phyloP scores from a whole-genome alignment of 2,113 vertebrate genomes.

The Apodemus speciosus region DNA sequence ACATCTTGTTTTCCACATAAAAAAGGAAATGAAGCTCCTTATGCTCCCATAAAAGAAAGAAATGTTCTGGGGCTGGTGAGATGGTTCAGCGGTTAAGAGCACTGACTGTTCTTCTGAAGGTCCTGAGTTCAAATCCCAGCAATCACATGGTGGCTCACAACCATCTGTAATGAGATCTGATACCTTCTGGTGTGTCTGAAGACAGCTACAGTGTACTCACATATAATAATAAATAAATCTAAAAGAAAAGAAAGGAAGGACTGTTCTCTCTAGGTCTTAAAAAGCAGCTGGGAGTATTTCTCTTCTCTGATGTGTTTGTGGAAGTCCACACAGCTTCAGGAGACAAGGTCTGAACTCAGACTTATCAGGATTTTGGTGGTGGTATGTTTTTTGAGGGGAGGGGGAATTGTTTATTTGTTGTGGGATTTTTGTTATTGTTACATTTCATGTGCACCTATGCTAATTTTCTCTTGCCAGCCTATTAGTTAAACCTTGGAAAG shows the following conservation, averaged over 20 bases:
- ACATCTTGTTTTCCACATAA: constrained; percentile 77
- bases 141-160: no score
- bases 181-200: no score
- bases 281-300: constrained; percentile 24
- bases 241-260: no score
- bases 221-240: no score
- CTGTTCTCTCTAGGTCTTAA: constrained; percentile 4
- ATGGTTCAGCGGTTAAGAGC: no score
- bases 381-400: neutral
- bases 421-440: no score
- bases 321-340: constrained; percentile 55
- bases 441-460: constrained; percentile 59
- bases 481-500: constrained; percentile 62
- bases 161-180: no score
- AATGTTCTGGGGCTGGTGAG: constrained; percentile 8
- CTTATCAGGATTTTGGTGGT: neutral
- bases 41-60: constrained; percentile 58
- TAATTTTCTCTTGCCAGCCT: constrained; percentile 46
- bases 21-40: constrained; percentile 79
- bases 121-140: no score
- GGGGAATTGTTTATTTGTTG: neutral
- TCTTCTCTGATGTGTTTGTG: neutral
- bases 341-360: neutral
- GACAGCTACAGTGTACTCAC: no score
- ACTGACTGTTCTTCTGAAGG: no score